Conservation (phyloP, 2,113 vertebrate species). For the Phoenicopterus ruber region DNA sequence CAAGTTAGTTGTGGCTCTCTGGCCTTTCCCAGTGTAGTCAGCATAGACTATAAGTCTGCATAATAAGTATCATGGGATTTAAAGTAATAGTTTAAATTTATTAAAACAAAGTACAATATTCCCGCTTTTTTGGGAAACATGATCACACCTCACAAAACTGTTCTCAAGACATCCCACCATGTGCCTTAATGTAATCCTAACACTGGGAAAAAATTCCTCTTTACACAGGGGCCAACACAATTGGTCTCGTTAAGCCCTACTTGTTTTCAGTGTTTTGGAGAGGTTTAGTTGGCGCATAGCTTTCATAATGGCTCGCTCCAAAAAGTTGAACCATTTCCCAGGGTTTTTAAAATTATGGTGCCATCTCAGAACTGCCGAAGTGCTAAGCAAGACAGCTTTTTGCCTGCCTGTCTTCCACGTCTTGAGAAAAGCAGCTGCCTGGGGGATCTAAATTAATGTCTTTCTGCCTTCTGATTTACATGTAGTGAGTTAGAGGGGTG, state of each 20-base stretch:
- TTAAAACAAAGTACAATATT: slow-evolving; percentile 35
- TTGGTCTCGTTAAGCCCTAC: not conserved
- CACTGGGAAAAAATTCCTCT: slow-evolving; percentile 20
- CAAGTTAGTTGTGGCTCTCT: slow-evolving; percentile 31
- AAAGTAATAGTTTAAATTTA: slow-evolving; percentile 48
- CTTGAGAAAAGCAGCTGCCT: not conserved
- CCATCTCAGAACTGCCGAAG: slow-evolving; percentile 1
- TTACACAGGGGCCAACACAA: not conserved
- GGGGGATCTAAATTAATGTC: not conserved
- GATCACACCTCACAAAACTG: slow-evolving; percentile 54
- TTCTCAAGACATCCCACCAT: slow-evolving; percentile 34
- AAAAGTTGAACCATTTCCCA: not conserved
- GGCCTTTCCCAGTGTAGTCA: slow-evolving; percentile 48
- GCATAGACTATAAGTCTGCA: not conserved
- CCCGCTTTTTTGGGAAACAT: not conserved
- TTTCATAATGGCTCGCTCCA: not conserved
- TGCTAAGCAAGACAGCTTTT: slow-evolving; percentile 8
- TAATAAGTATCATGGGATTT: slow-evolving; percentile 36
- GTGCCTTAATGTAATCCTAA: slow-evolving; percentile 56
- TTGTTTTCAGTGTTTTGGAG: not conserved
- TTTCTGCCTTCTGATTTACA: not conserved
- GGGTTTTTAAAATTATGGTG: slow-evolving; percentile 10
- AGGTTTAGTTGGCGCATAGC: not conserved
- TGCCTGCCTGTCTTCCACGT: slow-evolving; percentile 20
- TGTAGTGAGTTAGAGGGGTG: not conserved